Conservation (phyloP, 2,113 vertebrate genomes). For the Herpetotheres cachinnans region DNA sequence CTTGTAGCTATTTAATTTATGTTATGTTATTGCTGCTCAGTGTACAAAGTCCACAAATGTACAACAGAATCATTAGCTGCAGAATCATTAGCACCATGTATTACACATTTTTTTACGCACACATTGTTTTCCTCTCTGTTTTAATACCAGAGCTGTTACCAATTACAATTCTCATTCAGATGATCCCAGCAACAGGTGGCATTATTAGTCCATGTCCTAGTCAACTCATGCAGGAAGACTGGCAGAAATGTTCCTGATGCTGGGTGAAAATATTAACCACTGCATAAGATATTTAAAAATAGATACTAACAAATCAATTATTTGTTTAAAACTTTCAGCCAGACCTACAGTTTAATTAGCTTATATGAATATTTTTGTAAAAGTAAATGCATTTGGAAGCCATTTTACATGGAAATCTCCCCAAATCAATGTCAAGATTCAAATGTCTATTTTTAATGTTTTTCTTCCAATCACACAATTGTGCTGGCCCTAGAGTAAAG, state of each 20-base stretch:
- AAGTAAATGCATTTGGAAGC: background rate
- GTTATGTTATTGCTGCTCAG: background rate
- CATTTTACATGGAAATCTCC: background rate
- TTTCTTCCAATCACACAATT: conserved; percentile 15
- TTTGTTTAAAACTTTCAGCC: background rate
- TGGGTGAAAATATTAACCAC: background rate
- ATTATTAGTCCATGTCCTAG: background rate
- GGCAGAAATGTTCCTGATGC: background rate
- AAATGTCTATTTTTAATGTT: conserved; percentile 1
- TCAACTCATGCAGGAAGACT: background rate
- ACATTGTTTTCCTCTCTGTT: background rate
- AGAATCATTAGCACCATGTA: background rate
- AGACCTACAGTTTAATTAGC: background rate
- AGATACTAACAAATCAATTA: background rate
- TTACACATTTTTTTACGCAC: background rate
- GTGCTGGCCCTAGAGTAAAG: background rate
- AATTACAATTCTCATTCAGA: background rate
- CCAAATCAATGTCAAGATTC: background rate
- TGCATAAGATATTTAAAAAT: background rate
- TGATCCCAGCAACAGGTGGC: background rate
- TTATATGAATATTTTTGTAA: background rate
- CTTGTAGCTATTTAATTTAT: background rate
- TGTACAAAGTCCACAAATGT: background rate
- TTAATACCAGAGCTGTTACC: background rate
- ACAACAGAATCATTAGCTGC: background rate